A percentile compares a stretch with the other conserved stretches of the same genome.
phyloP scores from a whole-genome alignment of 2,888 invertebrate genomes.

The Tachina fera region DNA sequence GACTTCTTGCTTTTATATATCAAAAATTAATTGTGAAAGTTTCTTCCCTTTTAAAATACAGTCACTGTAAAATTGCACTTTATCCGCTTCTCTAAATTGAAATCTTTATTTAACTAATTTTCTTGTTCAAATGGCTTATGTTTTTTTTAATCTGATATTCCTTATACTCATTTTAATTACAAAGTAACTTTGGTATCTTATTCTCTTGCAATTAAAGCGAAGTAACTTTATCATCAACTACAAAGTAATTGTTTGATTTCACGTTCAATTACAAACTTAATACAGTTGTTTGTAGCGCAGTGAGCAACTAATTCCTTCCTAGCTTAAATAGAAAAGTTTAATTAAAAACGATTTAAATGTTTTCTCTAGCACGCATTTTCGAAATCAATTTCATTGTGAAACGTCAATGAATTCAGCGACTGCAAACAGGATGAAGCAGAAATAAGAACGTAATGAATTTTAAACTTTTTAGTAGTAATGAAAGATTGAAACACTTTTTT shows the following conservation, averaged over 20 bases:
- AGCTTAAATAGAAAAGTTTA: conserved; percentile 54
- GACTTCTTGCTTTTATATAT: no score
- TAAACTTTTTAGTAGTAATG: conserved; percentile 40
- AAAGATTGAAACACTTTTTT: conserved; percentile 27
- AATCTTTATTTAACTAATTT: not conserved
- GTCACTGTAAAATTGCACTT: no score
- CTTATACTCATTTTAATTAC: conserved; percentile 17
- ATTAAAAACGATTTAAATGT: conserved; percentile 60
- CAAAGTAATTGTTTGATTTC: conserved; percentile 33
- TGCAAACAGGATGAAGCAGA: not conserved
- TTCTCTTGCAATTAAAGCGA: conserved; percentile 22
- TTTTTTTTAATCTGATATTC: not conserved
- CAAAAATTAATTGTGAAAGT: no score
- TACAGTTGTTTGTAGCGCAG: conserved; percentile 6
- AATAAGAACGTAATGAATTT: conserved; percentile 38
- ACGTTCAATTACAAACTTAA: conserved; percentile 11
- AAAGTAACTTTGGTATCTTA: not conserved
- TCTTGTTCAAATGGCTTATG: not conserved
- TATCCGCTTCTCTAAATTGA: no score
- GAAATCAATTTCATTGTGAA: conserved; percentile 56
- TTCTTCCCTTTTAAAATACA: no score
- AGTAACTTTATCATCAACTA: conserved; percentile 45
- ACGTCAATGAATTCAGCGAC: conserved; percentile 14
- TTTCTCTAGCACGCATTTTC: conserved; percentile 45
- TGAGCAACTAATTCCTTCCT: not conserved